A percentile compares a stretch with the other conserved stretches of the same genome.
Evolutionary conservation across 2,797 vertebrate genomes (phyloP).

Genomic region (Alauda arvensis): DNA sequence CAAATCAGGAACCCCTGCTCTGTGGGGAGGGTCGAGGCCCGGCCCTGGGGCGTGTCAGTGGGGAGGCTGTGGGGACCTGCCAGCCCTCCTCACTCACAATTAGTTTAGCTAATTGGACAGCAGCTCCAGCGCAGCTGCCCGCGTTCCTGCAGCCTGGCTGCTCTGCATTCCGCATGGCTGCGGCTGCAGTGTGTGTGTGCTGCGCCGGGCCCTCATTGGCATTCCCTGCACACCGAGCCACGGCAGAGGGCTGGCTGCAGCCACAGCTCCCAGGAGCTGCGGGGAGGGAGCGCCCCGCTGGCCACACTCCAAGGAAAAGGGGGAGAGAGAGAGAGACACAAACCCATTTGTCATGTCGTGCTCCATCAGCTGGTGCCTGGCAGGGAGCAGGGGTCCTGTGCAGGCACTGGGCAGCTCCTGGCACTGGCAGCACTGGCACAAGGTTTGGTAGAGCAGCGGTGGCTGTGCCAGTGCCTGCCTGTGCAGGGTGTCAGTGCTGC

Average conservation of each 20-base stretch:
- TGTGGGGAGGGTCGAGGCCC: fast-evolving
- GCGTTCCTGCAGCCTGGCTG: background rate
- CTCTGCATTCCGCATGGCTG: background rate
- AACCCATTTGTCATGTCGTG: fast-evolving
- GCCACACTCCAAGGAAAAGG: background rate
- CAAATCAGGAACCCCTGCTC: fast-evolving
- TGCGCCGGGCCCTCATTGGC: conserved; percentile 68
- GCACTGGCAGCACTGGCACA: fast-evolving
- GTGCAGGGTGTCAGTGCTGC: background rate
- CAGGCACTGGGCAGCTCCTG: fast-evolving
- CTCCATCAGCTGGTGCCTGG: fast-evolving
- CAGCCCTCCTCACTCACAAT: background rate
- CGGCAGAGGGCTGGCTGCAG: conserved; percentile 56
- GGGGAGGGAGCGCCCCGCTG: background rate
- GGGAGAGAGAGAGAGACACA: background rate
- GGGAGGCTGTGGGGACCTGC: background rate
- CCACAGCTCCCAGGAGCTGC: background rate
- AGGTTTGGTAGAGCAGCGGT: fast-evolving
- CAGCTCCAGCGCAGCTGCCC: background rate
- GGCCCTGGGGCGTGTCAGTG: fast-evolving
- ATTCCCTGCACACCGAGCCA: conserved; percentile 75
- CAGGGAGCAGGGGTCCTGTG: fast-evolving
- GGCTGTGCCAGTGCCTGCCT: fast-evolving
- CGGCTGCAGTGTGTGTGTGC: background rate
- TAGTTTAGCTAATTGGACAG: conserved; percentile 1